phyloP scores from a whole-genome alignment of 2,113 vertebrate genomes.

The Calidris pygmaea region DNA sequence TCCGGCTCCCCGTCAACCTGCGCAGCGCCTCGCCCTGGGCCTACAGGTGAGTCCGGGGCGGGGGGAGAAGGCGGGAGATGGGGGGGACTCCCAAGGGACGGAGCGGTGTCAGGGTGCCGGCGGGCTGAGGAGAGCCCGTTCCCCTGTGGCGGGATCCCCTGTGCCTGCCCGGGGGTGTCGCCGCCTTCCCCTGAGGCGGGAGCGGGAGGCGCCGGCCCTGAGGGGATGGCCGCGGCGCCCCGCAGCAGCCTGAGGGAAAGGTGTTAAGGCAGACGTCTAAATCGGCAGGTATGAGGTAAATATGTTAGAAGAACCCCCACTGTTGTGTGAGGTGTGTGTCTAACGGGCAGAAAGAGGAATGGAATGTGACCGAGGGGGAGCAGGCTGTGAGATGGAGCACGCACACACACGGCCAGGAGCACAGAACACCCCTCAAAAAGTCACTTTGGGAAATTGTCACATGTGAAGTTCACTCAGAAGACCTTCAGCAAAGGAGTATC shows the following conservation, averaged over 20 bases:
- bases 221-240: fast-evolving
- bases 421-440: not conserved
- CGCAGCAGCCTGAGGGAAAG: not conserved
- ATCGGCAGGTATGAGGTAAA: not conserved
- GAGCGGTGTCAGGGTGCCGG: not conserved
- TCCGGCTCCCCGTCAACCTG: conserved; percentile 85
- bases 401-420: not conserved
- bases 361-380: not conserved
- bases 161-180: not conserved
- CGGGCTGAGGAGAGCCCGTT: not conserved
- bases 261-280: not conserved
- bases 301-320: fast-evolving
- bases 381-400: not conserved
- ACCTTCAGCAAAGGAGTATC: not conserved
- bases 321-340: not conserved
- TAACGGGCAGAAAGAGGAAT: not conserved
- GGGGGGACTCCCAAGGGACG: not conserved
- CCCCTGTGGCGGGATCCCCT: not conserved
- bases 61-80: not conserved
- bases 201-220: not conserved
- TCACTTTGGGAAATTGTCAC: fast-evolving
- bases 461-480: not conserved
- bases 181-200: not conserved
- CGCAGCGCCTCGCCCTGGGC: conserved; percentile 93
- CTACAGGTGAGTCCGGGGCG: conserved; percentile 82